Base-by-base conservation (phyloP, 2,797 vertebrate species). In the Eutrigla gurnardus region DNA sequence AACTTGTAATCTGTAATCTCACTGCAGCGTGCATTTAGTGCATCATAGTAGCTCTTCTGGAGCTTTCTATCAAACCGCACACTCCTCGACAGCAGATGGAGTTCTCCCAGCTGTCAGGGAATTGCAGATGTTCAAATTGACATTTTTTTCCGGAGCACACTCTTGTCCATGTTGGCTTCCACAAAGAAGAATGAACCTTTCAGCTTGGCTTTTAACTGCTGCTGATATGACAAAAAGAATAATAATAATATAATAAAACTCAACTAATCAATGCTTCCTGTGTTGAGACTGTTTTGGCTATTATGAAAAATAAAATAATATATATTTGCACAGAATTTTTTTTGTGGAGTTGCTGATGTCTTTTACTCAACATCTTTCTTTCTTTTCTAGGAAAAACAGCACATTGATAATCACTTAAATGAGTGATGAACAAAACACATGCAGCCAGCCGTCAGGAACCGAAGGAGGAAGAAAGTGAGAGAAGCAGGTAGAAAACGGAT, bases 341-440 rank as follows among this genome's bases (percentile, higher is more conserved):
- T 55, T 36, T 52, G 55, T 47, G 2, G 33, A 57, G 47, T 40
- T 0, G n/a, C 55, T 70, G 40, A 77, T 49, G 47, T 57, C 64
- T 82, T 61, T 71, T 39, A 18, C 61, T n/a, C 36, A 4, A 13
- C 9, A 6, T 15, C 4, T 71, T 54, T n/a, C n/a, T n/a, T 45
- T 47, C 55, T 32, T 63, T 35, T 37, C 52, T 17, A 4, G 6
- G 52, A 71, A 57, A 58, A 83, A 70, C 62, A 43, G 40, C 87
- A 87, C 61, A 80, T 86, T 86, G 68, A 75, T 10, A 71, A 85
- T 67, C 73, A 42, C 73, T 85, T 54, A 25, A 25, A 25, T 18
- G 7, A 35, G 1, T 86, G 72, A 89, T 88, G 57, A 66, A 43
- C 2, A 74, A 79, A 89, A 84, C 86, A 88, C 74, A 70, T 49